Base-by-base conservation (phyloP, 2,888 invertebrate species). In the Sphaeridia pumilis region DNA sequence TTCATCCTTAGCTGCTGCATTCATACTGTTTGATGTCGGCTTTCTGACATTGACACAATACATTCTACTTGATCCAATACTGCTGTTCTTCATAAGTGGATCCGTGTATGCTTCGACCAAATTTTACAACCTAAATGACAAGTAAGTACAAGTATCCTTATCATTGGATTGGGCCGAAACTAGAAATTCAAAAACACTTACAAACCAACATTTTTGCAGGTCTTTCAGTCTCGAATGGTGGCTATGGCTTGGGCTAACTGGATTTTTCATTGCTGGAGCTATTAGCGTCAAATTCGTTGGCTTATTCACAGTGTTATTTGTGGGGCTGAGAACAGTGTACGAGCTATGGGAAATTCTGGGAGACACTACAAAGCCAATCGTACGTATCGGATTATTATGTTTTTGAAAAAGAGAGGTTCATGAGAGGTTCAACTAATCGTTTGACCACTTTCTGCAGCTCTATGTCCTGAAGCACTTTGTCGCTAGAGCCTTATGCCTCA, bases 281-380 rank as follows among this genome's bases (percentile, higher is more conserved):
- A 83, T 88, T 67, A 88, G 92, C 55, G 93, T 95, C 0, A 95
- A 95, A 74, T 95, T 95, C 74, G 94, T 95, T 46, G 95, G 95
- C 1, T 74, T 95, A 27, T 95, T 95, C 72, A 82, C 90, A 42
- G 84, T 95, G 2, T 69, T 90, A 49, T 78, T 89, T 54, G 87
- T 87, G 57, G 94, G 95, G 4, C 69, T 92, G 41, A 78, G 84
- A 64, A 94, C 93, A 14, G 73, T 84, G 35, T 78, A 78, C 25
- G 92, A 94, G 68, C 75, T 95, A 12, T 94, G 93, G 93, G 78
- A 81, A 58, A 79, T 92, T 59, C 75, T 94, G 10, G 92, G 92
- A 1, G 85, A 94, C 71, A 73, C 90, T 63, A 72, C 75, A 0
- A 79, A 84, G 67, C 82, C 93, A 51, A 77, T 92, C 69, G 86